Evolutionary conservation across 2,797 vertebrate genomes (phyloP), one percentile per base, ranked within the genome.

Genomic region (Eulemur mongoz): DNA sequence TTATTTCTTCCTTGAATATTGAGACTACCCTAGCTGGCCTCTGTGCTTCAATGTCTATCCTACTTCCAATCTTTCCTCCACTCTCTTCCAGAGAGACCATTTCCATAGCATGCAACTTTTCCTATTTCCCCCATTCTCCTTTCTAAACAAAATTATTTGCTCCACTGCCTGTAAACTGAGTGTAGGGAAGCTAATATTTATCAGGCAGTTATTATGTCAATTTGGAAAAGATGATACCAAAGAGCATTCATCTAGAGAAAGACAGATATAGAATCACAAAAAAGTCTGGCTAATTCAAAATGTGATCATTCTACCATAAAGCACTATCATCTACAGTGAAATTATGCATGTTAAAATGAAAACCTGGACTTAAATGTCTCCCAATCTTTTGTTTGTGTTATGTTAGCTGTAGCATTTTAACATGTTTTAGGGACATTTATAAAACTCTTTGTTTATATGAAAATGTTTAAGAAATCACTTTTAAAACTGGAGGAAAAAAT

Each of bases 381-480:
- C 8, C 23, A 70, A 4, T 92, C 7, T 59, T 63, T 76, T 76
- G 35, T 57, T 20, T 69, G 27, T 84, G 15, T 91, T 61, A 70
- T 43, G 25, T 48, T 89, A 63, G 17, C 11, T 57, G 6, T 63
- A 63, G 27, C 22, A 91, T 83, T 65, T 95, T 59, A 52, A 45
- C 32, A 69, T 50, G 7, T 80, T 52, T 75, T 18, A 63, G 30
- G 17, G 17, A 69, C 20, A 76, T 61, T 76, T 23, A 61, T 20
- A 50, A 83, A 32, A 7, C 11, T n/a, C 27, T 75, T 86, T 40
- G 54, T 65, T 72, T 69, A 69, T 76, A 20, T 89, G 6, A 89
- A 94, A 89, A 52, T 67, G 13, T 96, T 67, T 83, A 89, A 82
- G 78, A 61, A 83, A 92, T 72, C 13, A 85, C 14, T 80, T 25